Evolutionary conservation across 1,140 invertebrate species (phyloP), one percentile per base, ranked within the genome.

Genomic region (Drosophila suzukii): DNA sequence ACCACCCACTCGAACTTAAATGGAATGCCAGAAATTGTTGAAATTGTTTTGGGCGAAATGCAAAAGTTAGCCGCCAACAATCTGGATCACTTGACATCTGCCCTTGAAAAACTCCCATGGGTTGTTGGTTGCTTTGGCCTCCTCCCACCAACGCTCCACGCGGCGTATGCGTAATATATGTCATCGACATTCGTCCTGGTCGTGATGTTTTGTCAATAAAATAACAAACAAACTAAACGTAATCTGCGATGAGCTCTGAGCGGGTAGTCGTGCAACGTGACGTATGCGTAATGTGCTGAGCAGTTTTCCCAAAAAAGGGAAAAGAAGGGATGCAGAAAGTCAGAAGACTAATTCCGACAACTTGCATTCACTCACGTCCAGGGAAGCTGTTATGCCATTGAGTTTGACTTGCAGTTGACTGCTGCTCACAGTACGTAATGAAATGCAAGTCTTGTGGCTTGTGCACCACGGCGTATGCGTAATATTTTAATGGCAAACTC

Each of bases 151-250:
- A 17, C 30, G 43, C 17, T 12, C 34, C 36, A 41, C 27, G 30
- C 13, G 60, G 27, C 47, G 65, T 67, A 66, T 68, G 60, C 60
- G 65, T 68, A 66, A 66, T 68, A 66, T 44, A 10, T 66, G 65
- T 66, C 65, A 66, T 53, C 20, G 65, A 36, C 63, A 53, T 53
- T 65, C 46, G 13, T n/a, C 30, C 20, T 65, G 46, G 20, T 47
- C 56, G n/a, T 58, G 60, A 57, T 75, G 73, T 75, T 75, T 75
- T 75, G 70, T 75, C 73, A 75, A 75, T 75, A 75, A 75, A 74
- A 75, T 51, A 65, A 65, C 59, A 75, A 74, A 62, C 44, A 47
- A 73, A 62, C 38, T 41, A 72, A 72, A 43, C 34, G 57, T 30
- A 65, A 62, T 61, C 61, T 65, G 61, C 41, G 56, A 27, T 27